A percentile compares a stretch with the other conserved stretches of the same genome.
These are phyloP conservation scores for Probosciger aterrimus DNA, from an alignment of 2,113 vertebrate genomes.

Conservation along the genomic window DNA sequence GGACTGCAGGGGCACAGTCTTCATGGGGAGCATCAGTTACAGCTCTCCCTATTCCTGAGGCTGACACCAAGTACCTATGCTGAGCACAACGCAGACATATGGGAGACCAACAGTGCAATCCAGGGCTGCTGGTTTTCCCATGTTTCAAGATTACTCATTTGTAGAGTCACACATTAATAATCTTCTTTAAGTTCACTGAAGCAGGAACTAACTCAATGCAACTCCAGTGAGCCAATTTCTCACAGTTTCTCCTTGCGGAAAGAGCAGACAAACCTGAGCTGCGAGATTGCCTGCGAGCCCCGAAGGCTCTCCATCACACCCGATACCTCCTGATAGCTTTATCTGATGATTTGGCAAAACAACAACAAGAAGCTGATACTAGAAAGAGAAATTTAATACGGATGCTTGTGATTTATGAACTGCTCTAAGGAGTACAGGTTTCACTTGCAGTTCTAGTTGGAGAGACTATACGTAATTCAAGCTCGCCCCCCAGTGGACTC, in stretches of 20 bases:
- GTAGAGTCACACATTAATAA: constrained; percentile 25
- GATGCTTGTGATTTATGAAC: constrained; percentile 10
- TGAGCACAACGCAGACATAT: background rate
- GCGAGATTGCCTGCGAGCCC: background rate
- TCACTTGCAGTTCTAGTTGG: background rate
- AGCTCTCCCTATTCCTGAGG: background rate
- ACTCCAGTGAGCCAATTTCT: background rate
- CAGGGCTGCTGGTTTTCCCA: background rate
- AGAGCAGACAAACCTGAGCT: constrained; percentile 43
- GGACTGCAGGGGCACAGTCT: background rate
- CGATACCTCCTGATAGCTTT: constrained; percentile 9
- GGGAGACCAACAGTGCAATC: background rate
- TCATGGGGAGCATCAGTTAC: background rate
- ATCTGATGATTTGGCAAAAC: constrained; percentile 25
- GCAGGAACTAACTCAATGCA: constrained; percentile 40
- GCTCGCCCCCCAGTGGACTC: constrained; percentile 75
- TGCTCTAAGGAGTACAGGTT: background rate
- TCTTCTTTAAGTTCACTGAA: constrained; percentile 16
- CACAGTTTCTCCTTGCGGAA: constrained; percentile 28
- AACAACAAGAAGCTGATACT: constrained; percentile 23
- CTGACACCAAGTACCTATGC: background rate
- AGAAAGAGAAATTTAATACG: constrained; percentile 21
- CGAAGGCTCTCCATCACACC: constrained; percentile 8
- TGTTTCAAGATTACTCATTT: constrained; percentile 7
- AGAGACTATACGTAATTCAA: constrained; percentile 37